Evolutionary conservation across 2,888 invertebrate species (phyloP).

Genomic region (Lasioglossum figueresi): DNA sequence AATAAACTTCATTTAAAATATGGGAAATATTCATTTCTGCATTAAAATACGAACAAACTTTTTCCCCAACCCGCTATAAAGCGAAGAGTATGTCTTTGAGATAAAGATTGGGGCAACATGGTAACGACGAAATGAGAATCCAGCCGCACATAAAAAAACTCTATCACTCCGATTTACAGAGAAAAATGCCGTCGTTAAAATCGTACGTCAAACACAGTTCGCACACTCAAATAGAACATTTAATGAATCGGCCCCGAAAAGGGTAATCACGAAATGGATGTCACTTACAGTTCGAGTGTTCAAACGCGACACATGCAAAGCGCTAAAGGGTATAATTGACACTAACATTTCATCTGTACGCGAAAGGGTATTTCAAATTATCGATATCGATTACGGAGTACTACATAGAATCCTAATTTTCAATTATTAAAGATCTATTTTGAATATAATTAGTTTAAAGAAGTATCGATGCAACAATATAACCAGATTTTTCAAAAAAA

Average conservation of each 20-base stretch:
- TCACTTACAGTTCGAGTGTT: not conserved
- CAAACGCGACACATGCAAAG: not conserved
- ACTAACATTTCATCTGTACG: not conserved
- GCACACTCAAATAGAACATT: not conserved
- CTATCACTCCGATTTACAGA: not conserved
- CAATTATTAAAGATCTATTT: not conserved
- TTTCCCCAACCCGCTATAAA: no score
- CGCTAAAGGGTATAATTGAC: not conserved
- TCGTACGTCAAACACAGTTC: conserved; percentile 1
- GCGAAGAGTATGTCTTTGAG: not conserved
- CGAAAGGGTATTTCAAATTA: not conserved
- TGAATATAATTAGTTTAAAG: not conserved
- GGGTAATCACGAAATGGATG: not conserved
- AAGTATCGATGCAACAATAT: not conserved
- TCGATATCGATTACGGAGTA: not conserved
- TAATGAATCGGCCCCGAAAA: not conserved
- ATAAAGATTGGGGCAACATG: not conserved
- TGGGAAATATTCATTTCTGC: no score
- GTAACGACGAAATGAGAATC: not conserved
- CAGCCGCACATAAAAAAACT: not conserved
- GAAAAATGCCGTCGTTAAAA: not conserved
- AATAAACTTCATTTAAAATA: no score
- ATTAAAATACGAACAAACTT: no score
- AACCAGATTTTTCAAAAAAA: no score
- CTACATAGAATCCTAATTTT: not conserved